Base-by-base conservation (phyloP, 2,888 invertebrate genomes). In the Cylindroiulus punctatus region DNA sequence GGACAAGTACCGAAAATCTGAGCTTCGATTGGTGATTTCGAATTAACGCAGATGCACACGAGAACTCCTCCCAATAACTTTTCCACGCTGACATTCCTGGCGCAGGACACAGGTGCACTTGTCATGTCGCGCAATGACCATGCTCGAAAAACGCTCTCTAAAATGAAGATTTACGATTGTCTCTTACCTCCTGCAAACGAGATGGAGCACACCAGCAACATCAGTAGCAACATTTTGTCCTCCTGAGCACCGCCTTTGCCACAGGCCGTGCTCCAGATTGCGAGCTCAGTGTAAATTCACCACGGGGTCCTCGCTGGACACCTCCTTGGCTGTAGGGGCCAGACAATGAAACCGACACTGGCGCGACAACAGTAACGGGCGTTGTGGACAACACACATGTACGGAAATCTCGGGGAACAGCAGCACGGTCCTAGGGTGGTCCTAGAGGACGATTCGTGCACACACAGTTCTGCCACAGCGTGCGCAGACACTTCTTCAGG, bases 221-320 rank as follows among this genome's bases (percentile, higher is more conserved):
- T 22, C 82, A 82, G 36, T 5, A 82, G 42, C 82, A 82, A 40
- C 82, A 82, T 82, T 82, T 82, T 82, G 82, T 82, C 82, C 82
- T 22, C 82, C 36, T 22, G 82, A 82, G 82, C 82, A 82, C 82
- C 82, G 82, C 82, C 82, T 42, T 82, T 14, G 36, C 82, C 36
- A 82, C 36, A 42, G 82, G 82, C 82, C 40, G 82, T 36, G 82
- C 82, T 82, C 82, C 82, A 36, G 12, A 36, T 36, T 82, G 0
- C 36, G 30, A 81, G 36, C 22, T 82, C 82, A 82, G 32, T 17
- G 36, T 32, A 42, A 47, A 47, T 47, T 17, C 47, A 57, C 57
- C 22, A n/a, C 8, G 22, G 22, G 57, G 57, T 57, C 57, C 22
- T 57, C 22, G n/a, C 10, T 22, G 57, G 57, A 57, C 57, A 57